phyloP scores from a whole-genome alignment of 2,888 invertebrate species.

The Patella caerulea region DNA sequence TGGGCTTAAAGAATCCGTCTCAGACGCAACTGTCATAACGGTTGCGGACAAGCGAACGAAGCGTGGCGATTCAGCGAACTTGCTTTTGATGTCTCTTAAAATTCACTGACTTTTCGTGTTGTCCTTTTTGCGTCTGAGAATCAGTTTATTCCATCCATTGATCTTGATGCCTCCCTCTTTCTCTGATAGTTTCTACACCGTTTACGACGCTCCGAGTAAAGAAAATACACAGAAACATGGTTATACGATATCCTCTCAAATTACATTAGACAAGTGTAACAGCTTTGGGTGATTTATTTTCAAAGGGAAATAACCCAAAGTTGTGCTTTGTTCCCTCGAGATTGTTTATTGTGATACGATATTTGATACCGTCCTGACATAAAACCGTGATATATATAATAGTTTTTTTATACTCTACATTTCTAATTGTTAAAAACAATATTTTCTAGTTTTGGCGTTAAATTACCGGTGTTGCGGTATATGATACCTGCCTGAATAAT shows the following conservation, averaged over 20 bases:
- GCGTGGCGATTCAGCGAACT: background rate
- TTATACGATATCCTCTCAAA: constrained; percentile 7
- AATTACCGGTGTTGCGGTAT: no score
- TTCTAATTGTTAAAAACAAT: no score
- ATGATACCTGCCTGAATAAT: no score
- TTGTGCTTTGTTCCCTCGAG: background rate
- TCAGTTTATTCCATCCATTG: no score
- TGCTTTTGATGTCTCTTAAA: background rate
- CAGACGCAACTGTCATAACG: background rate
- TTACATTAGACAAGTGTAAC: constrained; percentile 11
- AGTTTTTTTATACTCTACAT: no score
- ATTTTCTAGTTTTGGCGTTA: no score
- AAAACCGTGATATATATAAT: no score
- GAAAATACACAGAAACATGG: constrained; percentile 9
- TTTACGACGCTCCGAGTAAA: constrained; percentile 3
- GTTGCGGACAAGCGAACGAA: background rate
- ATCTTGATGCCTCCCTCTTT: background rate
- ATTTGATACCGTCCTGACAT: no score
- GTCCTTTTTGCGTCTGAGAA: background rate
- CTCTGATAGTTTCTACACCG: background rate
- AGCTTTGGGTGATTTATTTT: constrained; percentile 5
- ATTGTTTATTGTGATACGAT: no score
- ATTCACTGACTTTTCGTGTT: background rate
- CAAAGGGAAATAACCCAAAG: constrained; percentile 2
- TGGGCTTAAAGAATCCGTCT: background rate